Base-by-base conservation (phyloP, 2,113 vertebrate species). In the Dasyornis broadbenti region DNA sequence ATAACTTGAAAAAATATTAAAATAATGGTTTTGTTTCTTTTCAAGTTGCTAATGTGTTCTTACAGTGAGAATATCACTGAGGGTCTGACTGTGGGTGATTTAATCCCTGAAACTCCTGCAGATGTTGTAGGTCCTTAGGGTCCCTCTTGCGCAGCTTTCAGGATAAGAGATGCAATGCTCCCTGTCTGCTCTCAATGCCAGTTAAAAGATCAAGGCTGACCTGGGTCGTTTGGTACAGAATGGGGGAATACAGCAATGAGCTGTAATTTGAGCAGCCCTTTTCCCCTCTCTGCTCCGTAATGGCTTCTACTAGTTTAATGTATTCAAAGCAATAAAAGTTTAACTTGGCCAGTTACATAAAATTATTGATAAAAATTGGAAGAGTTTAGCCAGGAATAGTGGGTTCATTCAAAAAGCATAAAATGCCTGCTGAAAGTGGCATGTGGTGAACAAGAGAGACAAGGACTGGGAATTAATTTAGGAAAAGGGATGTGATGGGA, bases 321-420 rank as follows among this genome's bases (percentile, higher is more conserved):
- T 94, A 94, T 95, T 94, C 89, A 59, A 84, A 82, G 54, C 64
- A 89, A 84, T 86, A 40, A 78, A 93, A 93, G 77, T 89, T 90
- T 78, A 89, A 83, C 91, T 94, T 33, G 33, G 69, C 35, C 37
- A 44, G 80, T 89, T 87, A 56, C 47, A 71, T 83, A 37, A 84
- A 97, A 86, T 89, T 86, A 89, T 94, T 83, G 82, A 78, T 89
- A 89, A 83, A 82, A 93, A 83, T 80, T 73, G 89, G 31, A 90
- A 80, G 79, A 93, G 56, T 83, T 93, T 83, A 66, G 42, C 11
- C 19, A 28, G 76, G 33, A 87, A 50, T 49, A 69, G n/a, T 16
- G 52, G 86, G 39, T 80, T 92, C 70, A 47, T 73, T 76, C 39
- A 54, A 73, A 83, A 84, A 52, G 30, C 57, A 71, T 59, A 50